phyloP scores from a whole-genome alignment of 2,113 vertebrate species.

The Tragelaphus buxtoni region DNA sequence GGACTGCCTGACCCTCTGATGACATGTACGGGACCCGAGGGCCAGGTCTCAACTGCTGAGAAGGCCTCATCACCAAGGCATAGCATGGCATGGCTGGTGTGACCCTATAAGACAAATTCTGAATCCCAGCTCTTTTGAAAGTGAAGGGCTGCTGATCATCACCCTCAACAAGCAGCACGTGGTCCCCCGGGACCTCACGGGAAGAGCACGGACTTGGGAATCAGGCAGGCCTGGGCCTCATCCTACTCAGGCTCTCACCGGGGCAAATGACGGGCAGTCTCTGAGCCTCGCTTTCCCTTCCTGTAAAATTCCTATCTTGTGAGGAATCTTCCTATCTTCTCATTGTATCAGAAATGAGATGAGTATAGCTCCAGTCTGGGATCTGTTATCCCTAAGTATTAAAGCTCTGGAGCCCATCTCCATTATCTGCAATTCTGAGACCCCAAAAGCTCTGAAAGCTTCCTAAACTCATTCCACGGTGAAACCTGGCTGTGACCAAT shows the following conservation, averaged over 20 bases:
- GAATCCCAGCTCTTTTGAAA: background rate
- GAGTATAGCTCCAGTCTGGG: background rate
- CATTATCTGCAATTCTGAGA: background rate
- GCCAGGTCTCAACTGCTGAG: background rate
- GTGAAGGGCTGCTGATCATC: background rate
- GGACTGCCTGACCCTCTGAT: background rate
- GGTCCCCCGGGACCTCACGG: rapidly evolving
- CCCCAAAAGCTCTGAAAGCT: background rate
- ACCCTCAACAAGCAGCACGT: rapidly evolving
- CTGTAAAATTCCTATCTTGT: background rate
- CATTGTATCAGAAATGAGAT: background rate
- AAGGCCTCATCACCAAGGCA: background rate
- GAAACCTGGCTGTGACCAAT: background rate
- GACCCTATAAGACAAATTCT: background rate
- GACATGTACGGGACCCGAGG: rapidly evolving
- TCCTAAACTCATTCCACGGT: background rate
- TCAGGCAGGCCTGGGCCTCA: background rate
- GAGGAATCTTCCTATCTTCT: too few species aligned
- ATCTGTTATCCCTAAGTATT: background rate
- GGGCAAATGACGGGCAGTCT: background rate
- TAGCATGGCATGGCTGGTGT: rapidly evolving
- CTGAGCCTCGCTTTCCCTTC: background rate
- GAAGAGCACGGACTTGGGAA: background rate
- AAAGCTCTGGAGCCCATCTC: background rate
- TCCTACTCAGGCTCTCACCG: background rate